Evolutionary conservation across 2,797 vertebrate species (phyloP), one percentile per base, ranked within the genome.

Genomic region (Megaceryle alcyon): DNA sequence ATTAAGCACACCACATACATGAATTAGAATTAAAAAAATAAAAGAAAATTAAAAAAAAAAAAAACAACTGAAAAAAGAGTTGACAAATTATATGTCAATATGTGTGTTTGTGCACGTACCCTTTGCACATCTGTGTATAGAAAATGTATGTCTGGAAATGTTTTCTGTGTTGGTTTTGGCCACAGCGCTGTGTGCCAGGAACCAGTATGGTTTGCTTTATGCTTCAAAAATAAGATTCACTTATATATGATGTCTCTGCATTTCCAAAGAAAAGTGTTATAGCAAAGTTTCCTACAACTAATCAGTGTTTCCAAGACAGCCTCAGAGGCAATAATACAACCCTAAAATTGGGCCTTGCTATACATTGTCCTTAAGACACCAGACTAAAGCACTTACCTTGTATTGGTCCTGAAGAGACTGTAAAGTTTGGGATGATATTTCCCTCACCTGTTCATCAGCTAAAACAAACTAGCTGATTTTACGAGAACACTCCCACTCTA

Each of bases 111-210:
- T 23, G 12, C 44, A 23, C 4, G 4, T 20, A 70, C 14, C 6
- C 28, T 48, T 37, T 60, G n/a, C 6, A 56, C 6, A 9, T 39
- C 7, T 56, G 17, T 5, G 4, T 9, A 25, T 3, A 35, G 23
- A 69, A 79, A 85, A 29, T 2, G 0, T 19, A 14, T 1, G 3
- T 16, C 49, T 46, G 31, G 29, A 63, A 66, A 48, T 0, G 1
- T 0, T 14, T 3, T 1, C 19, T 0, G 0, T 21, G 19, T 9
- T 0, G 0, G 0, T 39, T 70, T 41, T 73, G 29, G 17, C 37
- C 22, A 41, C 0, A n/a, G 44, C 16, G 29, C 0, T 7, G 54
- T 29, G 43, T 0, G 1, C 11, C 2, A 3, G 12, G 9, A 83
- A 49, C 8, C 10, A 14, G 0, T 20, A 29, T 3, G 21, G 19